Conservation (phyloP, 2,113 vertebrate species). For the Narcine bancroftii region DNA sequence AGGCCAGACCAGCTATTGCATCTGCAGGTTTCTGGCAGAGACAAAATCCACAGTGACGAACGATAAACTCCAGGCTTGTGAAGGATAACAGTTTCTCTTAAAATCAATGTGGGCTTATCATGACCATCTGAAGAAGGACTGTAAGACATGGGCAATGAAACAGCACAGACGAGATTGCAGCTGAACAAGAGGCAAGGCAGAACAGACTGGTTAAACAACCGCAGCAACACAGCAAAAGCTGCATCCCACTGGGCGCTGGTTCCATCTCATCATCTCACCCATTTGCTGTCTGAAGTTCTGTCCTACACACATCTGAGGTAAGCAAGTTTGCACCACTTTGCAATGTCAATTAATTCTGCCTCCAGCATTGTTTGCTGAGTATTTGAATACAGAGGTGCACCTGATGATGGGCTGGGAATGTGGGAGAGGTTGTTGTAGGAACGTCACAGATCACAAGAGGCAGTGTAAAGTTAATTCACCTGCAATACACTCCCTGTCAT, state of each 20-base stretch:
- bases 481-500: neutral
- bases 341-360: neutral
- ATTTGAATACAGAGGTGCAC: neutral
- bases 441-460: neutral
- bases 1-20: neutral
- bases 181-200: neutral
- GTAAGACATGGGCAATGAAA: neutral
- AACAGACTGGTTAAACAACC: neutral
- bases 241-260: neutral
- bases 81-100: too few species aligned
- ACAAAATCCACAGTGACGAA: neutral
- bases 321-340: neutral
- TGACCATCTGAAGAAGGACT: neutral
- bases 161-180: neutral
- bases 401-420: too few species aligned
- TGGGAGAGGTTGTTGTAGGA: too few species aligned
- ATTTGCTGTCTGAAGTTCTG: neutral
- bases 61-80: neutral
- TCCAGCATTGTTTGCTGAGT: neutral
- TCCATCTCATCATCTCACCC: neutral
- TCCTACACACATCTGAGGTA: neutral
- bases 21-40: neutral
- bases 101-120: neutral
- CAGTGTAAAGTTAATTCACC: neutral
- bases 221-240: neutral